phyloP scores from a whole-genome alignment of 2,888 invertebrate species.

The Cerceris ruficornis region DNA sequence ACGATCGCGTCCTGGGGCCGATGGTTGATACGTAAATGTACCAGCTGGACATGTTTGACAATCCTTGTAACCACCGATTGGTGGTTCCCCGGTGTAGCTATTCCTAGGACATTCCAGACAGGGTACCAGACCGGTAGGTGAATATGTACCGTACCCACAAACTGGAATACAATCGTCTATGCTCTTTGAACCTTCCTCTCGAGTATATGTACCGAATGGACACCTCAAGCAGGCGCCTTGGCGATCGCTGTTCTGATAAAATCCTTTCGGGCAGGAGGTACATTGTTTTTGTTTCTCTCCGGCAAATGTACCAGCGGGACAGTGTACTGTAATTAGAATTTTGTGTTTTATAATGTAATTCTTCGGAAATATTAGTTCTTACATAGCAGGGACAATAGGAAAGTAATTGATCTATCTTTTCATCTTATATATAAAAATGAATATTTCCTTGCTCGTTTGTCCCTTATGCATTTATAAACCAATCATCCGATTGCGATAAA shows the following conservation, averaged over 20 bases:
- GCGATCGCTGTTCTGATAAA: constrained; percentile 95
- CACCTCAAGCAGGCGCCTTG: constrained; percentile 95
- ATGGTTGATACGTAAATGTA: constrained; percentile 94
- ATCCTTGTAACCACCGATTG: constrained; percentile 94
- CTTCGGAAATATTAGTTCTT: too few relatives aligned
- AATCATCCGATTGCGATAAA: too few relatives aligned
- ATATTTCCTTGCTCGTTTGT: too few relatives aligned
- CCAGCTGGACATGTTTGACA: constrained; percentile 96
- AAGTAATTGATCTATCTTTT: too few relatives aligned
- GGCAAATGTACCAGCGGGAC: constrained; percentile 97
- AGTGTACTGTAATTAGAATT: constrained; percentile 87
- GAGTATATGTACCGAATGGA: constrained; percentile 95
- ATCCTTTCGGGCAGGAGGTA: constrained; percentile 95
- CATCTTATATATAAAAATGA: too few relatives aligned
- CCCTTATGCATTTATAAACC: too few relatives aligned
- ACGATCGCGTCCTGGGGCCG: constrained; percentile 91
- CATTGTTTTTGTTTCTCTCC: constrained; percentile 95
- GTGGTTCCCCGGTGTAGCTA: constrained; percentile 94
- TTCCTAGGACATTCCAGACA: constrained; percentile 97
- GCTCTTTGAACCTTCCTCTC: constrained; percentile 94
- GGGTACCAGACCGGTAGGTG: constrained; percentile 95
- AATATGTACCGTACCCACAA: constrained; percentile 97
- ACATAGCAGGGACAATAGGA: too few relatives aligned
- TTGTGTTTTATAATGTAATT: not conserved
- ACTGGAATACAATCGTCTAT: constrained; percentile 94